Evolutionary conservation across 2,888 invertebrate genomes (phyloP), one percentile per base, ranked within the genome.

Genomic region (Stegophylla sp.): DNA sequence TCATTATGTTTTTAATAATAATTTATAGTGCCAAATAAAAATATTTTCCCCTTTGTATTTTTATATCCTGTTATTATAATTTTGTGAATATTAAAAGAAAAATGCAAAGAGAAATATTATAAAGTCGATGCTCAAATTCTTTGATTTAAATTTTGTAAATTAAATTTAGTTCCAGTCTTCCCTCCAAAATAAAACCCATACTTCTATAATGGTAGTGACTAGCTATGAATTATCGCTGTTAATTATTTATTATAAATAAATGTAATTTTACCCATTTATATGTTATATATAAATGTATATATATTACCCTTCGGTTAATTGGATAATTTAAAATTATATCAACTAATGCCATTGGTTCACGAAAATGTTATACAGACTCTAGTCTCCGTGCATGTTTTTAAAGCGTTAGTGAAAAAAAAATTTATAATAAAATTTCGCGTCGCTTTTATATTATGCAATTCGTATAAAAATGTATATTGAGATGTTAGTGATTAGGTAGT

Each of bases 121-220:
- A 48, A 79, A 79, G 79, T 79, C 61, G 79, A 79, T 79, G 79
- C 79, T 79, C 79, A 79, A 77, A 71, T 79, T 79, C 79, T 79
- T 71, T 79, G 79, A 71, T 61, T 69, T 63, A 67, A 59, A 59
- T 67, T 71, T 77, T 77, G 43, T 79, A 63, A 45, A 79, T 61
- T 34, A 76, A 43, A 69, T 61, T 69, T 71, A 79, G 79, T 69
- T 61, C 61, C 79, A 79, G 79, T 79, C 79, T 79, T 79, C 79
- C 79, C 79, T 61, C 61, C 59, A 41, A 53, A 28, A 53, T 2
- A 1, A 59, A 63, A 66, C 48, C n/a, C 59, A 61, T 61, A 61
- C 51, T 79, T 79, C 53, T 23, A n/a, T n/a, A 66, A 53, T 53
- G 66, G 66, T 76, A 76, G 75, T 66, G 43, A 76, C 56, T 72